Base-by-base conservation (phyloP, 2,113 vertebrate genomes). In the Periophthalmodon schlosseri region DNA sequence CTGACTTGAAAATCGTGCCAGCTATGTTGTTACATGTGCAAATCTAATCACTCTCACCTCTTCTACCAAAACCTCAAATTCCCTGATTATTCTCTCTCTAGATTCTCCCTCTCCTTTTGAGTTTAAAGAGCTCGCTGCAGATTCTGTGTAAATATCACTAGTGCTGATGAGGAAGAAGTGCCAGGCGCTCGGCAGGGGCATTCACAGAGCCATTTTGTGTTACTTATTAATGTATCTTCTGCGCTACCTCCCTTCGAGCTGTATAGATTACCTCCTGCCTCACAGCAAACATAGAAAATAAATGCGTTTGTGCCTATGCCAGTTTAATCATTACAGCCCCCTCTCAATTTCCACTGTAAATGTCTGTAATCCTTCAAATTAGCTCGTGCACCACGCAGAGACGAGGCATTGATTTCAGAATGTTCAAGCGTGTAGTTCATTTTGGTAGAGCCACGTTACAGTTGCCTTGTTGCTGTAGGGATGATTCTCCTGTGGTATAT, bases 181-280 rank as follows among this genome's bases (percentile, higher is more conserved):
- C 83, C 79, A 81, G 84, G 78, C 73, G 85, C 82, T 84, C 78
- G 82, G 77, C 80, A 70, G 74, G 81, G 76, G 80, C 85, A 82
- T 86, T 81, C 78, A 66, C 82, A 85, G 76, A 87, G 89, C 89
- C 83, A 91, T 93, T 92, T 93, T 91, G 87, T 91, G 85, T 89
- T 69, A 79, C 83, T 91, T 87, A 86, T 88, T 87, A 90, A 88
- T 87, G 74, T 70, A 71, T 83, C 75, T 83, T 68, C 16, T 64
- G 50, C 1, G 2, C 47, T 49, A 18, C 65, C 50, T 24, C 66
- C 33, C 34, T 39, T 28, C 68, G 72, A 84, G 63, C 84, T 60
- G 58, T 80, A 77, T 69, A 21, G 61, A 72, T 86, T 57, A 39
- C 71, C 77, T 77, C 33, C 64, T 69, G 39, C 68, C 74, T 60